phyloP scores from a whole-genome alignment of 2,888 invertebrate genomes.

The Caenorhabditis becei region DNA sequence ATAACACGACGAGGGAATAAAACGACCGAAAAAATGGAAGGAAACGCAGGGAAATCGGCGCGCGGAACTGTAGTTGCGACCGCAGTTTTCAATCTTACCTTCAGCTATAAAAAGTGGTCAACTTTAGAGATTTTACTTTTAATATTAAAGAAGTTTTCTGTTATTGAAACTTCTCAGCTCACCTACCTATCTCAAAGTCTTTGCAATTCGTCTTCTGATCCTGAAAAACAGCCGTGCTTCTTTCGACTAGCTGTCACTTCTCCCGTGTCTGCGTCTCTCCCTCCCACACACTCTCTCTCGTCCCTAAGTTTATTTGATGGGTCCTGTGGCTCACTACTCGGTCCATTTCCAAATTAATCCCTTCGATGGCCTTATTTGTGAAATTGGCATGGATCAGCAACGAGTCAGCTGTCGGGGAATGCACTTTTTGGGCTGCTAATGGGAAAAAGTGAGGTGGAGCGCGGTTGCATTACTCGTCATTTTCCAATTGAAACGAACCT shows the following conservation, averaged over 20 bases:
- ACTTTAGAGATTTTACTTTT: too few relatives aligned
- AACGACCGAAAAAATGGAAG: constrained; percentile 8
- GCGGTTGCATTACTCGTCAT: constrained; percentile 14
- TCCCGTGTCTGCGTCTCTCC: constrained; percentile 34
- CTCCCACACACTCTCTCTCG: constrained; percentile 18
- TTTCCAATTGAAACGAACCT: constrained; percentile 54
- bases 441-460: constrained; percentile 2
- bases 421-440: background rate
- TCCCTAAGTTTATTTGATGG: constrained; percentile 55
- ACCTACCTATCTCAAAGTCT: background rate
- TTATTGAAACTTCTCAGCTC: too few relatives aligned
- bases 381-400: constrained; percentile 24
- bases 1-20: background rate
- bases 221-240: constrained; percentile 29
- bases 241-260: constrained; percentile 29
- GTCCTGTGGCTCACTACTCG: constrained; percentile 10
- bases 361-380: constrained; percentile 14
- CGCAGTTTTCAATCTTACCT: too few relatives aligned
- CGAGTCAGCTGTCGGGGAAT: background rate
- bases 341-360: constrained; percentile 60
- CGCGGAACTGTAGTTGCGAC: too few relatives aligned
- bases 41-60: background rate
- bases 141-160: too few relatives aligned
- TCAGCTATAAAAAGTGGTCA: too few relatives aligned
- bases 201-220: constrained; percentile 9